phyloP scores from a whole-genome alignment of 2,888 invertebrate species.

The Ellobium chinense region DNA sequence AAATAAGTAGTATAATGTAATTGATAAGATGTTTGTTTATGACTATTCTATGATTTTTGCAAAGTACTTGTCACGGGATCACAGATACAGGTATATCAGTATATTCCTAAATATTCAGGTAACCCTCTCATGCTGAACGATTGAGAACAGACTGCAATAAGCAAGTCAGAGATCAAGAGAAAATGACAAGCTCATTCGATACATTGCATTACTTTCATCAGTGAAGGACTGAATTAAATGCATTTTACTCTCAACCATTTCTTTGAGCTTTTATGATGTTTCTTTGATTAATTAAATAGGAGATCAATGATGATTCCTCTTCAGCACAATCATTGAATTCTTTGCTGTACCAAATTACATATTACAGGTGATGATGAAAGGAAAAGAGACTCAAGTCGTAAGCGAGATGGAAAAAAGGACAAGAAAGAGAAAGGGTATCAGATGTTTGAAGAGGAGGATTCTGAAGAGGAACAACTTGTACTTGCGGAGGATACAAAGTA shows the following conservation, averaged over 20 bases:
- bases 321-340: too few relatives aligned
- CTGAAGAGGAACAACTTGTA: slow-evolving; percentile 84
- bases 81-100: too few relatives aligned
- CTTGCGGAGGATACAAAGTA: slow-evolving; percentile 84
- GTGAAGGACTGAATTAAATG: not conserved
- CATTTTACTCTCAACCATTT: not conserved
- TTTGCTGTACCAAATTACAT: too few relatives aligned
- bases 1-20: too few relatives aligned
- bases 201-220: not conserved
- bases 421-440: slow-evolving; percentile 95
- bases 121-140: too few relatives aligned
- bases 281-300: not conserved
- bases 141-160: too few relatives aligned
- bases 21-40: too few relatives aligned
- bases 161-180: not conserved
- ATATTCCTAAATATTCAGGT: too few relatives aligned
- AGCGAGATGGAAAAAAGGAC: slow-evolving; percentile 75
- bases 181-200: not conserved
- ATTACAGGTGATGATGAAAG: slow-evolving; percentile 42
- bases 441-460: slow-evolving; percentile 94
- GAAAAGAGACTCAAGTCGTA: slow-evolving; percentile 48
- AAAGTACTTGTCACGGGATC: too few relatives aligned
- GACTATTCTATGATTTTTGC: too few relatives aligned
- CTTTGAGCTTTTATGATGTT: not conserved
- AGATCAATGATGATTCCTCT: too few relatives aligned